Base-by-base conservation (phyloP, 1,140 invertebrate species). In the Tetramorium alpestre region DNA sequence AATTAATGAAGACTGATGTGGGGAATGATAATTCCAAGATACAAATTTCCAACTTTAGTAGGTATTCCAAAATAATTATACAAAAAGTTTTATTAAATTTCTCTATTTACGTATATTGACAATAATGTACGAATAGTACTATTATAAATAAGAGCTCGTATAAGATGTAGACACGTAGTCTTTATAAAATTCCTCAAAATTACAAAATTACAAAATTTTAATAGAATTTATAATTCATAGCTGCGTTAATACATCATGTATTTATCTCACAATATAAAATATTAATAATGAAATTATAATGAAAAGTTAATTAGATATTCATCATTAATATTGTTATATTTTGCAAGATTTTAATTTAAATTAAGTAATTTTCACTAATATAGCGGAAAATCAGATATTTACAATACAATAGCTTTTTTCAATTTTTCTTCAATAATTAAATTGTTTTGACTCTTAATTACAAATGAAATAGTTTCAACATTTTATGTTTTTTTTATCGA, bases 201-300 rank as follows among this genome's bases (percentile, higher is more conserved):
- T 41, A 33, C 11, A 25, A 78, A 47, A 51, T 78, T 78, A 33
- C 11, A 25, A 78, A 47, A 51, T 78, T 78, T 65, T 51, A 64
- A 65, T 65, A 28, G 28, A 0, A 38, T 65, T 1, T 78, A 28
- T 49, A 78, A 78, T 78, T 78, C 47, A 51, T 44, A 28, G 47
- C 25, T 3, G 22, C 56, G 4, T 38, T 22, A 22, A 22, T 22
- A 16, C 25, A 13, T 49, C 11, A n/a, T 22, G 33, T 33, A 62
- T 25, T 49, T 60, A 76, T 18, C 41, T 44, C 5, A 38, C 8
- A 78, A 65, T 51, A 78, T 16, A 11, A 78, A 58, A 64, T 49
- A 13, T 4, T 38, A 22, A 51, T 38, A 65, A 78, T 78, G 44
- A 41, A 49, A 65, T 38, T 16, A 51, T 38, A 78, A 78, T 78